Evolutionary conservation across 2,888 invertebrate genomes (phyloP).

Genomic region (Drosophila pseudotalamancana): DNA sequence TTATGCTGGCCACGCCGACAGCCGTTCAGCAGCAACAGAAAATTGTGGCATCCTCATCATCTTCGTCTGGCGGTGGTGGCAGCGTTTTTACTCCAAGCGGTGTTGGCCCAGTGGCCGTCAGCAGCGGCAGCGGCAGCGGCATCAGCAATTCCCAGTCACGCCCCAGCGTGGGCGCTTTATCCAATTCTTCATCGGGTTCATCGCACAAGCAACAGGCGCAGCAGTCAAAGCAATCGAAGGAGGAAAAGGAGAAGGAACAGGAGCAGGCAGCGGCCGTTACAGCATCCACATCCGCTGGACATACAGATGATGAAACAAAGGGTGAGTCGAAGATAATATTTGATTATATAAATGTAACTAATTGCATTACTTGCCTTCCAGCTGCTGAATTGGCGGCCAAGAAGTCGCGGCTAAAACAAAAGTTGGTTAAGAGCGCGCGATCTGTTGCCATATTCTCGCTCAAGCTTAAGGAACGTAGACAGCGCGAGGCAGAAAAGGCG

Average conservation of each 20-base stretch:
- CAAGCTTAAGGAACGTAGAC: conserved; percentile 91
- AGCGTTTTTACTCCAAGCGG: conserved; percentile 71
- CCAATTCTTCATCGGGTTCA: conserved; percentile 80
- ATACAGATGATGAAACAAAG: conserved; percentile 86
- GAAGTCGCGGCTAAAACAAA: conserved; percentile 89
- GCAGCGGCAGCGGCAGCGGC: conserved; percentile 45
- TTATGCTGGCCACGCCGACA: conserved; percentile 81
- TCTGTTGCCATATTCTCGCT: conserved; percentile 94
- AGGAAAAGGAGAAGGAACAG: conserved; percentile 28
- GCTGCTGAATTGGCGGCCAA: conserved; percentile 87
- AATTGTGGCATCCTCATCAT: conserved; percentile 72
- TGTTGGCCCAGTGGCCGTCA: conserved; percentile 33
- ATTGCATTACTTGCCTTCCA: conserved; percentile 21
- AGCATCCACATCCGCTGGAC: conserved; percentile 53
- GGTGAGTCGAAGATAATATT: conserved; percentile 82
- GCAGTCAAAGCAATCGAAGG: conserved; percentile 32
- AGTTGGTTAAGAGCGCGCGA: conserved; percentile 92
- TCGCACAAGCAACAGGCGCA: conserved; percentile 73
- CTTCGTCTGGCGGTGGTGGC: conserved; percentile 76
- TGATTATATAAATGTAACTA: background rate
- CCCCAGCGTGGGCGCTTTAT: conserved; percentile 81
- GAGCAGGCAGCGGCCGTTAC: conserved; percentile 36
- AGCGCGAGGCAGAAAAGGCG: conserved; percentile 90
- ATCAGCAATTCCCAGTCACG: conserved; percentile 67
- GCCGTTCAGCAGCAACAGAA: conserved; percentile 74